These are phyloP conservation scores for Tetramorium bicarinatum DNA, from an alignment of 2,888 invertebrate species.

Conservation along the genomic window DNA sequence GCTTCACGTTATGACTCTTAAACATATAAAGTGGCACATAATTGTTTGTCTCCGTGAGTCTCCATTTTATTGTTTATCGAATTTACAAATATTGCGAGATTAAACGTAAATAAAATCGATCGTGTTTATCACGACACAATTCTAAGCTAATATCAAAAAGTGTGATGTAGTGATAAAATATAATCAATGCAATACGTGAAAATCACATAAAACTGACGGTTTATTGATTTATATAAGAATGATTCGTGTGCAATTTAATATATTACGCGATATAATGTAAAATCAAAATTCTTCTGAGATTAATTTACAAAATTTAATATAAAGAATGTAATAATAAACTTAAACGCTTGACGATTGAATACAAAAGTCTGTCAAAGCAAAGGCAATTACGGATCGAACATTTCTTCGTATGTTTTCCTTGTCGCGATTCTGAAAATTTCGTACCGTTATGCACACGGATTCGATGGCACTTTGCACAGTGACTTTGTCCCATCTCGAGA, in stretches of 20 bases:
- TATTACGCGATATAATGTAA: neutral
- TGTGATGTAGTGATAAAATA: slow-evolving; percentile 17
- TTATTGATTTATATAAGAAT: slow-evolving; percentile 7
- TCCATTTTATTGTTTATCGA: slow-evolving; percentile 21
- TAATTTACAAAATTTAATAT: neutral
- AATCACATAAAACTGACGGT: slow-evolving; percentile 12
- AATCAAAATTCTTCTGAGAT: neutral
- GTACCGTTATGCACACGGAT: slow-evolving; percentile 72
- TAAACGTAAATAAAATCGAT: slow-evolving; percentile 40
- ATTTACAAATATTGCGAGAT: slow-evolving; percentile 23
- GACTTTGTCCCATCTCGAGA: slow-evolving; percentile 73
- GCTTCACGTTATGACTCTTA: slow-evolving; percentile 29
- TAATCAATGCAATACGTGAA: slow-evolving; percentile 22
- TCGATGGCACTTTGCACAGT: slow-evolving; percentile 69
- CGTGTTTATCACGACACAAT: slow-evolving; percentile 14
- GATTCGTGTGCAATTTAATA: slow-evolving; percentile 16
- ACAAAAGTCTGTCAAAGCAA: neutral
- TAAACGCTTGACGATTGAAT: neutral
- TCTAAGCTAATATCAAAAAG: slow-evolving; percentile 28
- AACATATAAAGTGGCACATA: slow-evolving; percentile 16
- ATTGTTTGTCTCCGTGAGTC: neutral
- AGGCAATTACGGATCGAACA: slow-evolving; percentile 28
- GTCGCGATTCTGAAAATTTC: slow-evolving; percentile 58
- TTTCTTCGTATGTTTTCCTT: slow-evolving; percentile 4
- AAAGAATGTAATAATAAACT: neutral